phyloP scores from a whole-genome alignment of 2,888 invertebrate species.

The Chrysolina haemoptera region DNA sequence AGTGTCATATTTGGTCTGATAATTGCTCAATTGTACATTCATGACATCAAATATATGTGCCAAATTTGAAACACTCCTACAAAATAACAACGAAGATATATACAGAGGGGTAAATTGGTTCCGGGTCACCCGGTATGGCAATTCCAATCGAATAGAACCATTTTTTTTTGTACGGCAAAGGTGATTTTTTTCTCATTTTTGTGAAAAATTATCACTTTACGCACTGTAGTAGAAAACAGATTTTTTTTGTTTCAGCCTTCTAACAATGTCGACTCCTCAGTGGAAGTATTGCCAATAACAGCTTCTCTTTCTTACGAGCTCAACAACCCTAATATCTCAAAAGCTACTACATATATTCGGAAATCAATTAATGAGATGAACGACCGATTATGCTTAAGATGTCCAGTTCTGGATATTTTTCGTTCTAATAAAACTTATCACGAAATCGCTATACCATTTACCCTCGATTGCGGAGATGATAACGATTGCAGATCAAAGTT shows the following conservation, averaged over 20 bases:
- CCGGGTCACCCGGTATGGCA: no score
- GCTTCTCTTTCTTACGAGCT: constrained; percentile 38
- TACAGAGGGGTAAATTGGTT: no score
- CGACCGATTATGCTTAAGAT: constrained; percentile 35
- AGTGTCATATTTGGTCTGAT: no score
- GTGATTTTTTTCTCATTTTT: no score
- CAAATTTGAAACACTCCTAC: no score
- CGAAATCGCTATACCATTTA: constrained; percentile 59
- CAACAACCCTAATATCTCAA: constrained; percentile 7
- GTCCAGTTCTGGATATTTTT: constrained; percentile 47
- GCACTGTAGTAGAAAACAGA: no score
- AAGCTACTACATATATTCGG: constrained; percentile 34
- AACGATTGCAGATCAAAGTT: constrained; percentile 72
- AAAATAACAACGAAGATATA: no score
- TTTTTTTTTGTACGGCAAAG: no score
- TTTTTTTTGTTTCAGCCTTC: constrained; percentile 32
- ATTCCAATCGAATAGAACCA: no score
- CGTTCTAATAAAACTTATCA: constrained; percentile 38
- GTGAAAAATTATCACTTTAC: no score
- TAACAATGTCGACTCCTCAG: constrained; percentile 12
- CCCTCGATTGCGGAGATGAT: constrained; percentile 73
- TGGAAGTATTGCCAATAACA: constrained; percentile 32
- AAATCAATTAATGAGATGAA: constrained; percentile 5
- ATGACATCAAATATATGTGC: no score
- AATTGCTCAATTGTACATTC: no score